Conservation (phyloP, 2,888 invertebrate species). For the Mellilla xanthometata region DNA sequence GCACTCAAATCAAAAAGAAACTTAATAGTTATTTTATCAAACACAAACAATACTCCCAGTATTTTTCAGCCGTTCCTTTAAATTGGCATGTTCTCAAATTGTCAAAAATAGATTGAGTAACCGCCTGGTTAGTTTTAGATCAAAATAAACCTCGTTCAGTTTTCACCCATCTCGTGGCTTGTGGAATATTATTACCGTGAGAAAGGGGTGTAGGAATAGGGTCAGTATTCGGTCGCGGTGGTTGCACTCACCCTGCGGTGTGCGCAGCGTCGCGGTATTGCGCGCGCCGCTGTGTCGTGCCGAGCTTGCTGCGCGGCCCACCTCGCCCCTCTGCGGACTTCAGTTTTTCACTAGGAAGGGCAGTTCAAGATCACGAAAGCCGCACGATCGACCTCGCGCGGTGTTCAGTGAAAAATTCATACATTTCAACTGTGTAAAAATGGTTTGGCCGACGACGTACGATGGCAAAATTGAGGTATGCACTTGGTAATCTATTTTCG, state of each 20-base stretch:
- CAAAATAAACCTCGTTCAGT: conserved; percentile 28
- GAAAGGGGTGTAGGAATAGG: conserved; percentile 29
- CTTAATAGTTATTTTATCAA: too few relatives aligned
- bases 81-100: conserved; percentile 63
- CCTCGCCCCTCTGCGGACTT: conserved; percentile 58
- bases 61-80: conserved; percentile 29
- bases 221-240: conserved; percentile 44
- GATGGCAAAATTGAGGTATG: conserved; percentile 69
- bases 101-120: conserved; percentile 55
- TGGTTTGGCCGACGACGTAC: conserved; percentile 74
- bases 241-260: conserved; percentile 53
- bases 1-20: too few relatives aligned
- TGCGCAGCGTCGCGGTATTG: conserved; percentile 52
- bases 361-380: conserved; percentile 80
- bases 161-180: conserved; percentile 20
- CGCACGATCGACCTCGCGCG: conserved; percentile 55
- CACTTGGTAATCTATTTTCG: conserved; percentile 44
- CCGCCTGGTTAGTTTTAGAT: conserved; percentile 29
- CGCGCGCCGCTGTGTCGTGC: conserved; percentile 64
- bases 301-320: conserved; percentile 68
- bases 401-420: conserved; percentile 53
- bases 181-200: conserved; percentile 15
- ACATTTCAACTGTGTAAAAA: conserved; percentile 48
- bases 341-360: conserved; percentile 74
- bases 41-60: neutral